Conservation (phyloP, 2,888 invertebrate species). For the Agrilus cyanescens region DNA sequence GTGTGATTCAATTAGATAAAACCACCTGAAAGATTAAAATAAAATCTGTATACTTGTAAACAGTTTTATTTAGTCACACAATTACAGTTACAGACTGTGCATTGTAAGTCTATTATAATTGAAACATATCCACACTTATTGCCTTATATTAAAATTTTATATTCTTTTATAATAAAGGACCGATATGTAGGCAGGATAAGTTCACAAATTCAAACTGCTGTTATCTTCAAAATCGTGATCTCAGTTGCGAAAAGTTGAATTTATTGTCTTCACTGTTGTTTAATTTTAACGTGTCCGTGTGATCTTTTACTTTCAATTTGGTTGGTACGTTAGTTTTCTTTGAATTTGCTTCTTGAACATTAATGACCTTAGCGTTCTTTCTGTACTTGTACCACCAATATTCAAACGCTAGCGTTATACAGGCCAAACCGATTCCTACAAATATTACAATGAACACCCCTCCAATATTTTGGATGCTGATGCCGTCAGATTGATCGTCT, state of each 20-base stretch:
- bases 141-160: no score
- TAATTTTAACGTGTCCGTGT: not conserved
- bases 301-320: slow-evolving; percentile 3
- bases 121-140: no score
- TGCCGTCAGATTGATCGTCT: slow-evolving; percentile 91
- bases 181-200: no score
- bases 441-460: slow-evolving; percentile 97
- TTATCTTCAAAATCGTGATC: slow-evolving; percentile 21
- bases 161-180: no score
- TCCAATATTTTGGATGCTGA: slow-evolving; percentile 94
- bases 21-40: no score
- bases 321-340: slow-evolving; percentile 8
- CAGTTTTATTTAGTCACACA: no score
- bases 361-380: slow-evolving; percentile 45
- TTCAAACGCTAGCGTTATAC: slow-evolving; percentile 82
- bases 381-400: slow-evolving; percentile 88
- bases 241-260: slow-evolving; percentile 16
- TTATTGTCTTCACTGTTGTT: not conserved
- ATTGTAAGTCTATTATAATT: no score
- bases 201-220: no score
- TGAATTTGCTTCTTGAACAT: slow-evolving; percentile 44
- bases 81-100: no score
- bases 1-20: no score
- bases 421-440: slow-evolving; percentile 86
- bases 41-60: no score